Conservation (phyloP, 2,797 vertebrate species). For the Sebastes cheni region DNA sequence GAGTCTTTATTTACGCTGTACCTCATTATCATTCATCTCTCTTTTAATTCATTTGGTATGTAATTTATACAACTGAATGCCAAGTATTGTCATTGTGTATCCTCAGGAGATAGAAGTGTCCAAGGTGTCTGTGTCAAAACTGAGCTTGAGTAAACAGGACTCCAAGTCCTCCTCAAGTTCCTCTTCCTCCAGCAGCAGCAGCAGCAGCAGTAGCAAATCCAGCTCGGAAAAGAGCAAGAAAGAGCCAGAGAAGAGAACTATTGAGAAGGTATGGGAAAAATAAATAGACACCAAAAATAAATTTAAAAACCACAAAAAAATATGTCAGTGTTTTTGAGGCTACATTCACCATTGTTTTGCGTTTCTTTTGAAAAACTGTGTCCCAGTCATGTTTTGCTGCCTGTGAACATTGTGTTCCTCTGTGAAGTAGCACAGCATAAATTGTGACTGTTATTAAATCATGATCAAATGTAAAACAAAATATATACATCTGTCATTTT, state of each 20-base stretch:
- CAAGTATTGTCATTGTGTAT: not conserved
- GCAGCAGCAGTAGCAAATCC: constrained; percentile 88
- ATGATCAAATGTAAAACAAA: not conserved
- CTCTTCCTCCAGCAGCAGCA: constrained; percentile 86
- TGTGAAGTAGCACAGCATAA: not conserved
- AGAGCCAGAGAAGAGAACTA: constrained; percentile 90
- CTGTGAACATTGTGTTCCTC: not conserved
- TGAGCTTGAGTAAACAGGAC: constrained; percentile 89
- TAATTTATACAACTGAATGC: not conserved
- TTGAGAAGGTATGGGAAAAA: constrained; percentile 87
- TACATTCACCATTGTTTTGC: not conserved
- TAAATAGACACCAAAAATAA: not conserved
- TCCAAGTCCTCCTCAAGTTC: constrained; percentile 86
- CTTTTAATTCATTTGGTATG: not conserved
- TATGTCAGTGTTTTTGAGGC: not conserved
- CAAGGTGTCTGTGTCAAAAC: constrained; percentile 89
- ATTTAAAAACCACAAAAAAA: not conserved
- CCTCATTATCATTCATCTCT: not conserved
- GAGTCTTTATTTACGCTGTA: not conserved
- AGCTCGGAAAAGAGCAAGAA: constrained; percentile 93
- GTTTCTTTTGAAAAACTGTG: not conserved
- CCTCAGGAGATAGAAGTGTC: constrained; percentile 89
- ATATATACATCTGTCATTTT: not conserved
- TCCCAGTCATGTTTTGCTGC: not conserved
- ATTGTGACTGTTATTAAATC: not conserved